Conservation (phyloP, 2,797 vertebrate species). For the Alca torda region DNA sequence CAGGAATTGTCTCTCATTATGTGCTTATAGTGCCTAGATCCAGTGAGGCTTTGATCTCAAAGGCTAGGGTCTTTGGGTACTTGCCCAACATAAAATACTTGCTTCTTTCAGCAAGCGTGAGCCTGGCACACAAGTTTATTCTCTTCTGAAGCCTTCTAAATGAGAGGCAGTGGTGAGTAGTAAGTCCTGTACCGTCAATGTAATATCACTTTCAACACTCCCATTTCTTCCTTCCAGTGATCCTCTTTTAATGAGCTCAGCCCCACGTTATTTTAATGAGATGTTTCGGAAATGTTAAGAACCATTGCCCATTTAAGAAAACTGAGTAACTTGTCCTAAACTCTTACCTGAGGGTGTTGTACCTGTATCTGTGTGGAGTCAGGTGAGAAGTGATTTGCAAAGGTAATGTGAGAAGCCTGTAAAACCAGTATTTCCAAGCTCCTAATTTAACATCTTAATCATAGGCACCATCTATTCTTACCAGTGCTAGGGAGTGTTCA, state of each 20-base stretch:
- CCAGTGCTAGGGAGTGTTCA: not conserved
- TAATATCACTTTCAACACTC: not conserved
- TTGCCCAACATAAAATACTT: not conserved
- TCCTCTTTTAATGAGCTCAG: not conserved
- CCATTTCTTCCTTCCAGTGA: not conserved
- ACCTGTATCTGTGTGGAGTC: not conserved
- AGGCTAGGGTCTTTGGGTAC: not conserved
- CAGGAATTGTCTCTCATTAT: not conserved
- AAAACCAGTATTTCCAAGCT: constrained; percentile 36
- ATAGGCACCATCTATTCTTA: not conserved
- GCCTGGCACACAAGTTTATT: not conserved
- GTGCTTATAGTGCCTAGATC: not conserved
- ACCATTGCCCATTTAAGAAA: not conserved
- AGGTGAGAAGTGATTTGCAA: not conserved
- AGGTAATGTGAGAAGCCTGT: not conserved
- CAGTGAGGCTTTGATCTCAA: constrained; percentile 23
- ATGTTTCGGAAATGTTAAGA: not conserved
- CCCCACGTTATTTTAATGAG: not conserved
- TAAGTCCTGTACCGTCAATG: not conserved
- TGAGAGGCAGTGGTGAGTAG: not conserved
- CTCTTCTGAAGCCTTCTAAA: not conserved
- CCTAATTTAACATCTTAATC: not conserved
- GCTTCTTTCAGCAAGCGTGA: not conserved
- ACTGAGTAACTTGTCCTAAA: not conserved
- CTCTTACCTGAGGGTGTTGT: not conserved